These are phyloP conservation scores for Lepidonotus clava DNA, from an alignment of 2,888 invertebrate species.

Conservation along the genomic window DNA sequence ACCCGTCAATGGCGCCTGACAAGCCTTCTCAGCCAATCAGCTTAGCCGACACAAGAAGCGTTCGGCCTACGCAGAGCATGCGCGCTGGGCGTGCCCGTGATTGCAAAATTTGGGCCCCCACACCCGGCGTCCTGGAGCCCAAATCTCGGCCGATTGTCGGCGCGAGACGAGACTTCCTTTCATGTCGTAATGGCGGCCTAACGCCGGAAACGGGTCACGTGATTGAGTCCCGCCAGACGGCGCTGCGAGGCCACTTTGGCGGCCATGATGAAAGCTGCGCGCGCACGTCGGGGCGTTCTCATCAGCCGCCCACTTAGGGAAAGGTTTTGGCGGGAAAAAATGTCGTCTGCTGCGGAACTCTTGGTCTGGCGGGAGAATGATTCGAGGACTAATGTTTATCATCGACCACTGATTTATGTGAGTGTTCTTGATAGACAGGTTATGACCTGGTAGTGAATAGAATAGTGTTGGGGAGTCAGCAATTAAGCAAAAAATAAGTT, in stretches of 20 bases:
- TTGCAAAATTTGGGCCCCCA: constrained; percentile 15
- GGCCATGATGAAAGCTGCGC: background rate
- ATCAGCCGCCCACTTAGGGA: no score
- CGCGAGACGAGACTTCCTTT: no score
- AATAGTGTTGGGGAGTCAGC: no score
- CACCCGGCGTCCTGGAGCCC: background rate
- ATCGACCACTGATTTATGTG: no score
- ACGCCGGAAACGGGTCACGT: background rate
- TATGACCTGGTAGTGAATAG: no score
- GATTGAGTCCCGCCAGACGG: background rate
- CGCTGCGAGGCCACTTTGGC: background rate
- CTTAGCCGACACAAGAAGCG: constrained; percentile 12
- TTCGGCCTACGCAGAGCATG: background rate
- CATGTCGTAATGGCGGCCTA: constrained; percentile 1
- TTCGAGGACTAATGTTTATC: no score
- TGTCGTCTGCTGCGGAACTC: no score
- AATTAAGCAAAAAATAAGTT: no score
- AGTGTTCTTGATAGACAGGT: no score
- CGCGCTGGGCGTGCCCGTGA: background rate
- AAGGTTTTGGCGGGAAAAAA: no score
- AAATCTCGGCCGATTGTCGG: constrained; percentile 4
- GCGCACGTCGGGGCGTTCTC: background rate
- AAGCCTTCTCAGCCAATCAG: constrained; percentile 31
- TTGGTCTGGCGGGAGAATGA: no score
- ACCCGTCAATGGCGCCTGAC: constrained; percentile 17